These are phyloP conservation scores for Campylorhamphus procurvoides DNA, from an alignment of 2,113 vertebrate genomes.

Conservation along the genomic window DNA sequence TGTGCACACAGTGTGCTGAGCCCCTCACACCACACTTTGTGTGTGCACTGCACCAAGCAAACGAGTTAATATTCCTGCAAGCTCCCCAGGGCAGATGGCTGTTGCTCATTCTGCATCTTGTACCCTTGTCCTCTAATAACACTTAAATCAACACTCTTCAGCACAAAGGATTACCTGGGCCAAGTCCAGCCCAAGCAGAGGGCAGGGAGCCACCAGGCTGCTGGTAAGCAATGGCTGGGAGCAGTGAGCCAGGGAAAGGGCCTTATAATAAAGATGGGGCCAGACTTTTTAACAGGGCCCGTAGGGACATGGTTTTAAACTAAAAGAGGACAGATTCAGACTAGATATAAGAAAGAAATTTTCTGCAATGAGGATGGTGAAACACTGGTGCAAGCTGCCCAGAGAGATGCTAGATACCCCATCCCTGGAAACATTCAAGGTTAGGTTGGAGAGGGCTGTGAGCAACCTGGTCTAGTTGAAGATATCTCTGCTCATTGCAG, in stretches of 20 bases:
- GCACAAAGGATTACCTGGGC: background rate
- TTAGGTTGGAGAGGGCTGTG: rapidly evolving
- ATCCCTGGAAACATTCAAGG: background rate
- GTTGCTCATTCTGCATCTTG: background rate
- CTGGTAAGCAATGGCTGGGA: background rate
- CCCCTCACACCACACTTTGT: background rate
- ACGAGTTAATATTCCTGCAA: conserved; percentile 20
- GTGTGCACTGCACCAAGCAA: background rate
- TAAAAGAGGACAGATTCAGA: background rate
- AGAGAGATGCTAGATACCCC: background rate
- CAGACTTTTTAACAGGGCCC: background rate
- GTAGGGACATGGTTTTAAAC: background rate
- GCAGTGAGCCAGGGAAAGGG: background rate
- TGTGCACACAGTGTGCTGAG: background rate
- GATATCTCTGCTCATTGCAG: background rate
- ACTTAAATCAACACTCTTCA: background rate
- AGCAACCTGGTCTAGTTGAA: background rate
- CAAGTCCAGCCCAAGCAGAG: background rate
- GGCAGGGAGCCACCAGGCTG: rapidly evolving
- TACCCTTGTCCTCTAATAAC: background rate
- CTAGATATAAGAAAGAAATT: background rate
- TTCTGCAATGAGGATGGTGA: background rate
- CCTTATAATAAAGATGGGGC: background rate
- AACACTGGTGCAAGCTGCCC: background rate
- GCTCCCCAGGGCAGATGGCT: background rate